A percentile compares a stretch with the other conserved stretches of the same genome.
Conservation (phyloP, 2,797 vertebrate species). For the Ficedula albicollis region DNA sequence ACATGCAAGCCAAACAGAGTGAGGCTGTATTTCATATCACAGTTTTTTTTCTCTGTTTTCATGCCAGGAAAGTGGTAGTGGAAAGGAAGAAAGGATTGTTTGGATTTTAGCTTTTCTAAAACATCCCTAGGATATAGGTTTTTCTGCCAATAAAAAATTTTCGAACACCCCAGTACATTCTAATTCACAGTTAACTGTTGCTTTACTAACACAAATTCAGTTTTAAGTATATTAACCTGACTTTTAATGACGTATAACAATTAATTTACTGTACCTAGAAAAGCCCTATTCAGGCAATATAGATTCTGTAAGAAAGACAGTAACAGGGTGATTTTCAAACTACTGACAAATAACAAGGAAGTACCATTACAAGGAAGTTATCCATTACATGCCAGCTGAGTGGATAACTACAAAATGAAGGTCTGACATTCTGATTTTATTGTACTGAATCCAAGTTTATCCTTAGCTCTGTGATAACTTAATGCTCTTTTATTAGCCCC, state of each 20-base stretch:
- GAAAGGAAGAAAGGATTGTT: neutral
- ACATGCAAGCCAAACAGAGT: neutral
- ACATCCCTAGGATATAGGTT: neutral
- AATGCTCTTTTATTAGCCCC: neutral
- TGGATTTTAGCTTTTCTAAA: neutral
- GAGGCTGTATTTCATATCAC: neutral
- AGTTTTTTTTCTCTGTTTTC: neutral
- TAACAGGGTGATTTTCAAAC: neutral
- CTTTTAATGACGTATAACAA: fast-evolving
- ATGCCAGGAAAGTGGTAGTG: neutral
- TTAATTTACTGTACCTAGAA: neutral
- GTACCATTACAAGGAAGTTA: too few species aligned
- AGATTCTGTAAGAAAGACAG: neutral
- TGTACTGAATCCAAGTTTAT: neutral
- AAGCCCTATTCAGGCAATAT: neutral
- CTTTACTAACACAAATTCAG: neutral
- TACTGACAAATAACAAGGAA: neutral
- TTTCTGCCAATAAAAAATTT: neutral
- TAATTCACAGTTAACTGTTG: neutral
- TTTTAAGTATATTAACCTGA: neutral
- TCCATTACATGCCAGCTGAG: neutral
- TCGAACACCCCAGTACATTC: neutral
- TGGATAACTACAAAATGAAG: neutral
- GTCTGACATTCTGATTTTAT: neutral
- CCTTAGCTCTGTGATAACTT: neutral